These are phyloP conservation scores for Cryptoprocta ferox DNA, from an alignment of 2,797 vertebrate genomes.

Conservation along the genomic window DNA sequence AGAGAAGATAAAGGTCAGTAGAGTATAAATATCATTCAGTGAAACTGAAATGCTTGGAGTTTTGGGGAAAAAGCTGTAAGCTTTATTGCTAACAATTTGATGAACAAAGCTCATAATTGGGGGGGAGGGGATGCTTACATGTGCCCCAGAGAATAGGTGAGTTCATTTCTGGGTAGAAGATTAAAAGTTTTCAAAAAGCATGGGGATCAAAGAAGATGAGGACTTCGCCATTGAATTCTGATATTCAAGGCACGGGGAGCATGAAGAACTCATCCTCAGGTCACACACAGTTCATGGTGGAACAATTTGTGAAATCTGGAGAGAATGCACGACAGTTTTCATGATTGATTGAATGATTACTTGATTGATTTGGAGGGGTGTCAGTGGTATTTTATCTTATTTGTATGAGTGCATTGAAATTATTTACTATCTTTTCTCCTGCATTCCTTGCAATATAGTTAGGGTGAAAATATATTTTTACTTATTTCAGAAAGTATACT, in stretches of 20 bases:
- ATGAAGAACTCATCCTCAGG: fast-evolving
- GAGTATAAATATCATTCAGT: background rate
- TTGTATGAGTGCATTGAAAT: background rate
- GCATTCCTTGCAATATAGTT: background rate
- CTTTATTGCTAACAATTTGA: background rate
- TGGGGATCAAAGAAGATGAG: background rate
- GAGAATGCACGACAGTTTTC: background rate
- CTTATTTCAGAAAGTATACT: background rate
- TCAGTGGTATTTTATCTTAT: background rate
- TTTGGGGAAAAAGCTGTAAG: background rate
- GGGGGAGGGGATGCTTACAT: background rate
- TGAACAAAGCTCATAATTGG: background rate
- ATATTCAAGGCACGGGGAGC: fast-evolving
- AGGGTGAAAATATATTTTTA: background rate
- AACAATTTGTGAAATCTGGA: background rate
- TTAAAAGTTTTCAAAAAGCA: background rate
- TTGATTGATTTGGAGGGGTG: background rate
- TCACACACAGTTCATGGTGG: background rate
- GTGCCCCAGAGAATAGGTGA: background rate
- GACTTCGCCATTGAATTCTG: background rate
- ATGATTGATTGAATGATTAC: background rate
- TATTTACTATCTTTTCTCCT: background rate
- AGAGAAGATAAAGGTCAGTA: background rate
- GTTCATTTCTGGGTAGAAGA: background rate
- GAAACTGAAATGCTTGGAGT: background rate